phyloP scores from a whole-genome alignment of 64 coral and sea anemone genomes.

The Catalaphyllia jardinei region DNA sequence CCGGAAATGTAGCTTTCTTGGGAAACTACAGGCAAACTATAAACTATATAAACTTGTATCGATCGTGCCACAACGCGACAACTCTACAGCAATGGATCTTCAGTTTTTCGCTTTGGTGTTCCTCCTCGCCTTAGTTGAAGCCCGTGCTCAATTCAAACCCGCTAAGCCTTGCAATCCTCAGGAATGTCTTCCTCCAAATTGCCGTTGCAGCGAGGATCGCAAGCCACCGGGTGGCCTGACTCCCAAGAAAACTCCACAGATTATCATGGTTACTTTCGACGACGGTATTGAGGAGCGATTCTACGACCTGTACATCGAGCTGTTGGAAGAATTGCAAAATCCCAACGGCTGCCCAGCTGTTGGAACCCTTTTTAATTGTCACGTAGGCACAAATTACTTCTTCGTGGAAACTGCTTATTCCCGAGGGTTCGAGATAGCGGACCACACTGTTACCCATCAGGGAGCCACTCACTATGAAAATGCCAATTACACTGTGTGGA shows the following conservation, averaged over 20 bases:
- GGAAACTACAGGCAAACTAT: background rate
- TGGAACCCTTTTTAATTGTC: constrained; percentile 74
- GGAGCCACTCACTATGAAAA: constrained; percentile 60
- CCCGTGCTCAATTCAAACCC: constrained; percentile 1
- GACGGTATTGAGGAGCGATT: constrained; percentile 51
- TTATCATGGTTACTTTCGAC: constrained; percentile 81
- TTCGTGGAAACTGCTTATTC: constrained; percentile 77
- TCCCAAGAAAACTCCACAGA: constrained; percentile 51
- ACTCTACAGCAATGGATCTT: background rate
- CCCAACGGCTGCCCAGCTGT: constrained; percentile 69
- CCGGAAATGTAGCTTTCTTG: background rate
- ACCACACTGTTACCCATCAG: constrained; percentile 79
- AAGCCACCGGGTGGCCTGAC: constrained; percentile 62
- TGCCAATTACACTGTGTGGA: constrained; percentile 61
- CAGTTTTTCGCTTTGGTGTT: background rate
- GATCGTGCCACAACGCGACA: background rate
- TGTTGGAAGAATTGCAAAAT: constrained; percentile 60
- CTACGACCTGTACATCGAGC: constrained; percentile 63
- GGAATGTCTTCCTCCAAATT: constrained; percentile 56
- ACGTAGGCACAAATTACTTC: constrained; percentile 82
- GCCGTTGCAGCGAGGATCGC: constrained; percentile 77
- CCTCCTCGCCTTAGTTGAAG: background rate
- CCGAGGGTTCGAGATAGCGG: constrained; percentile 68
- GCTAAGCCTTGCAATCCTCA: constrained; percentile 58
- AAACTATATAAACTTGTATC: background rate